phyloP scores from a whole-genome alignment of 2,113 vertebrate genomes.

The Noturus placidus region DNA sequence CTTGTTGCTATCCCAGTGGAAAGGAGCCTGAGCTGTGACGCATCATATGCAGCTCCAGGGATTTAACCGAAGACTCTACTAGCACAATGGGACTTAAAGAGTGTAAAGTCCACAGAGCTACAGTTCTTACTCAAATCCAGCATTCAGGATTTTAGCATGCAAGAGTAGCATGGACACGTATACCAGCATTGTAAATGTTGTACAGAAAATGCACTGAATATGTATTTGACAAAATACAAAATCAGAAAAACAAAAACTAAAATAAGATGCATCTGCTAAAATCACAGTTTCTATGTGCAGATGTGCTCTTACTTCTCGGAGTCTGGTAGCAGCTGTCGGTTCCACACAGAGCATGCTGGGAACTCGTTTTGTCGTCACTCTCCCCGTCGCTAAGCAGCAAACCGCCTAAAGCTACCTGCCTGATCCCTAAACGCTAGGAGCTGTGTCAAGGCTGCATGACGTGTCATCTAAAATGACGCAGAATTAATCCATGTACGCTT shows the following conservation, averaged over 20 bases:
- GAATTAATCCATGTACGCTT: neutral
- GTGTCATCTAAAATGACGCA: neutral
- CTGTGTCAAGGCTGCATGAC: neutral
- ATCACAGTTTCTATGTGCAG: neutral
- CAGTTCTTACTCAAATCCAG: slow-evolving; percentile 62
- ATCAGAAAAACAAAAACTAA: neutral
- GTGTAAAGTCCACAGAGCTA: neutral
- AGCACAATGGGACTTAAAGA: slow-evolving; percentile 20
- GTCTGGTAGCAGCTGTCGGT: neutral
- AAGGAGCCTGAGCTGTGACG: slow-evolving; percentile 15
- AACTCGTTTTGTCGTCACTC: neutral
- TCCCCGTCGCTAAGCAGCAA: neutral
- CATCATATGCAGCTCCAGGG: slow-evolving; percentile 20
- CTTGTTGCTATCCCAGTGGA: neutral
- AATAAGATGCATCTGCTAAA: neutral
- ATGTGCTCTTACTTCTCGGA: neutral
- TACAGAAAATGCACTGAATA: slow-evolving; percentile 18
- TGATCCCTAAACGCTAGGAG: neutral
- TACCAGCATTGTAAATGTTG: slow-evolving; percentile 16
- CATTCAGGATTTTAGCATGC: slow-evolving; percentile 60
- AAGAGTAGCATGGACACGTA: slow-evolving; percentile 40
- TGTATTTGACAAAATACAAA: slow-evolving; percentile 23
- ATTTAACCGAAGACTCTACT: neutral
- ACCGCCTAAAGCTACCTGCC: neutral
- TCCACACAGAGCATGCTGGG: slow-evolving; percentile 10